These are phyloP conservation scores for Gymnoscopelus microlampas DNA, from an alignment of 2,797 vertebrate genomes.

Conservation along the genomic window DNA sequence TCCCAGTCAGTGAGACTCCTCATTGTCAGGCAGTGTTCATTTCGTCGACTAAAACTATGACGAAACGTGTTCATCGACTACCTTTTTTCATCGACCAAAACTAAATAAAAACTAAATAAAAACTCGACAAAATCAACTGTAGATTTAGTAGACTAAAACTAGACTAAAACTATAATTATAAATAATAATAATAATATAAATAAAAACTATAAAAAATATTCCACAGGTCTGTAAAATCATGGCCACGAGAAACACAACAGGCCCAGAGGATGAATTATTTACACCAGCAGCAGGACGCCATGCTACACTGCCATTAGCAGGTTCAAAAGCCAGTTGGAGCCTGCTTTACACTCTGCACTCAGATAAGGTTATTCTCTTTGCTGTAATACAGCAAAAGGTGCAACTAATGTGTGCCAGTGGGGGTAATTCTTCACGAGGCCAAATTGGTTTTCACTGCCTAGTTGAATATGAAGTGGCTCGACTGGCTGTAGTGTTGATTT, in stretches of 20 bases:
- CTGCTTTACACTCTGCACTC: conserved; percentile 14
- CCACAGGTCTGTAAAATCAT: conserved; percentile 41
- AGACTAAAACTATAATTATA: too few relatives aligned
- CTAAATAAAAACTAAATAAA: too few relatives aligned
- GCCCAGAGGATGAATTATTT: conserved; percentile 65
- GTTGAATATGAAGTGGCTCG: conserved; percentile 4
- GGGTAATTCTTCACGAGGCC: not conserved
- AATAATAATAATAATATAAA: too few relatives aligned
- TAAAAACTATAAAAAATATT: too few relatives aligned
- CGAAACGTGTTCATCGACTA: too few relatives aligned
- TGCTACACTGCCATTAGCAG: conserved; percentile 24
- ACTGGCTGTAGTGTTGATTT: too few relatives aligned
- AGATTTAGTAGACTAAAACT: too few relatives aligned
- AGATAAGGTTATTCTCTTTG: not conserved
- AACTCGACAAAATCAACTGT: too few relatives aligned
- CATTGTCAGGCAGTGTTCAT: too few relatives aligned
- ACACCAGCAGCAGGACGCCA: conserved; percentile 55
- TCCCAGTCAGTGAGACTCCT: too few relatives aligned
- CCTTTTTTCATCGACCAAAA: too few relatives aligned
- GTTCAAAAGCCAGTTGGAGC: conserved; percentile 18
- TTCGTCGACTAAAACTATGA: too few relatives aligned
- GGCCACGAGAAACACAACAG: conserved; percentile 47
- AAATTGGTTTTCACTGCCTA: conserved; percentile 1
- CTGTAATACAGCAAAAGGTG: conserved; percentile 4
- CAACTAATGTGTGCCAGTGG: not conserved